Evolutionary conservation across 2,113 vertebrate species (phyloP).

Genomic region (Ailurus styani): DNA sequence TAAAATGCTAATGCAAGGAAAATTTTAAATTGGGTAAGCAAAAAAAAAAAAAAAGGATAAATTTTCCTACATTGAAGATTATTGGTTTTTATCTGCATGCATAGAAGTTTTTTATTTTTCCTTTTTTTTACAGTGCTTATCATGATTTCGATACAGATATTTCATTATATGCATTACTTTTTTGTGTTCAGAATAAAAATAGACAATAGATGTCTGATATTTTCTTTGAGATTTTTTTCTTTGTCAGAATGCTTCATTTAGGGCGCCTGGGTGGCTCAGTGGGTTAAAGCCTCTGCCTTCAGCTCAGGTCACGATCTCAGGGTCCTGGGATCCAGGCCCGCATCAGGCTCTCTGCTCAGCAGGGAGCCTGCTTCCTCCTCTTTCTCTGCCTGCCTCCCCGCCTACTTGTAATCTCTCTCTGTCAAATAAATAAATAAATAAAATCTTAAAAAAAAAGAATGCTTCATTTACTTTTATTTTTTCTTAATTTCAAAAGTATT

Average conservation of each 20-base stretch:
- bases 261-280: too few relatives aligned
- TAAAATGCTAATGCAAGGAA: not conserved
- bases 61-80: not conserved
- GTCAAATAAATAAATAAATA: too few relatives aligned
- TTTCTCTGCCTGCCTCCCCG: too few relatives aligned
- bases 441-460: too few relatives aligned
- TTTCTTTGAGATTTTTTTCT: conserved; percentile 36
- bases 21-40: not conserved
- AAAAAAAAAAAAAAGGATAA: not conserved
- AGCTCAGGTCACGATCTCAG: too few relatives aligned
- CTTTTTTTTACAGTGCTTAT: not conserved
- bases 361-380: too few relatives aligned
- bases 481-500: conserved; percentile 62
- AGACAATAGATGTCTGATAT: not conserved
- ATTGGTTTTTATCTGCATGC: not conserved
- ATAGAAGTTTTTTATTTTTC: not conserved
- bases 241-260: conserved; percentile 57
- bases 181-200: conserved; percentile 38
- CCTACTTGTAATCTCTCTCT: too few relatives aligned
- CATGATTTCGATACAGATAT: not conserved
- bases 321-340: too few relatives aligned
- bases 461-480: conserved; percentile 67
- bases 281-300: too few relatives aligned
- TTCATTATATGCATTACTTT: not conserved
- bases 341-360: too few relatives aligned